Conservation (phyloP, 2,113 vertebrate species). For the Dryoscopus gambensis region DNA sequence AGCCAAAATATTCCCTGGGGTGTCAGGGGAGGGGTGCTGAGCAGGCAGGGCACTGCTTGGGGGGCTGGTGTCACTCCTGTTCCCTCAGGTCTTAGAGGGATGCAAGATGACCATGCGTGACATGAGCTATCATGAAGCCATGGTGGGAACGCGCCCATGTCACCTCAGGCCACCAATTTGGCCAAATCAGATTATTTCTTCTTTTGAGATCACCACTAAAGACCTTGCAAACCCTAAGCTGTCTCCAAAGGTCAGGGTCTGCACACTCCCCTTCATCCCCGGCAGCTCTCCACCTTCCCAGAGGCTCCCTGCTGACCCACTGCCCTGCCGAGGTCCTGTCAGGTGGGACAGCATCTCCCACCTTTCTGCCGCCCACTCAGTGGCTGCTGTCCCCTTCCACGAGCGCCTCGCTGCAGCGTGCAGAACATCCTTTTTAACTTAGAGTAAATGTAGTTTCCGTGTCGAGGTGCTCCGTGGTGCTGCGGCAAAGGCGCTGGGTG, state of each 20-base stretch:
- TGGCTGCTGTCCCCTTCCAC: not conserved
- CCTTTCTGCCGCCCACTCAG: not conserved
- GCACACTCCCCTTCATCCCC: accelerated
- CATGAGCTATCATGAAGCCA: not conserved
- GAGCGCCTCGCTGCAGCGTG: accelerated
- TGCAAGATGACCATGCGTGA: accelerated
- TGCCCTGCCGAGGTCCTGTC: not conserved
- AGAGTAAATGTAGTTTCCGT: slow-evolving; percentile 38
- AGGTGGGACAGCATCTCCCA: not conserved
- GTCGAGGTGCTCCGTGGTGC: not conserved
- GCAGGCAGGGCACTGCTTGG: not conserved
- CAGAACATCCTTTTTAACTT: slow-evolving; percentile 51
- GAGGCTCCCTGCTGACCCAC: not conserved
- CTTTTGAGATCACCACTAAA: not conserved
- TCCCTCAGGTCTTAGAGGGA: not conserved
- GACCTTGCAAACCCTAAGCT: not conserved
- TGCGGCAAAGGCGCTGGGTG: not conserved
- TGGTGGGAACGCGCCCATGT: not conserved
- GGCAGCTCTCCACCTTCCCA: accelerated
- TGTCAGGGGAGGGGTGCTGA: not conserved
- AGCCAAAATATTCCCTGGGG: accelerated
- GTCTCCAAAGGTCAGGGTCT: not conserved
- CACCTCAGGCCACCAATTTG: not conserved
- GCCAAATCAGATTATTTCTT: not conserved
- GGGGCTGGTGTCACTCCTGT: not conserved